A percentile compares a stretch with the other conserved stretches of the same genome.
phyloP scores from a whole-genome alignment of 2,888 invertebrate genomes.

The Agrochola macilenta region DNA sequence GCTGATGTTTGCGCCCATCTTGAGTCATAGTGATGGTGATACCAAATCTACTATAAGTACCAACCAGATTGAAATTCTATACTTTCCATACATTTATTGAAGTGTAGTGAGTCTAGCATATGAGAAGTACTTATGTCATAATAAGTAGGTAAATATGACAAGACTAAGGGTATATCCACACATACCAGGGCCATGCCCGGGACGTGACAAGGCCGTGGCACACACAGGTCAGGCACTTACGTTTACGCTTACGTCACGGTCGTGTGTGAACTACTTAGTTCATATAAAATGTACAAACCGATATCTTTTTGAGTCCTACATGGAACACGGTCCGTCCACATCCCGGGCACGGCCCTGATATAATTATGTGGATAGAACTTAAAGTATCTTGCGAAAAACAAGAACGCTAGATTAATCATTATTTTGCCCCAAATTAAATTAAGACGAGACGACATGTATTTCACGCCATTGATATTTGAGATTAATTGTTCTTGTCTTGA shows the following conservation, averaged over 20 bases:
- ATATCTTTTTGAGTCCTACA: neutral
- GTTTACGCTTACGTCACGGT: no score
- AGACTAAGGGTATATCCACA: neutral
- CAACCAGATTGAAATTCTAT: slow-evolving; percentile 16
- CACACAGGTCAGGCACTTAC: neutral
- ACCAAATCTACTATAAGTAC: slow-evolving; percentile 41
- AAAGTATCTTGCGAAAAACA: neutral
- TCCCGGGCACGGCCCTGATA: neutral
- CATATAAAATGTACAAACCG: no score
- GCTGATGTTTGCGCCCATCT: slow-evolving; percentile 10
- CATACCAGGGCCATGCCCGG: neutral
- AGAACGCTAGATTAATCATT: neutral
- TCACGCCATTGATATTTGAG: neutral
- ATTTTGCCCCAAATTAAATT: slow-evolving; percentile 28
- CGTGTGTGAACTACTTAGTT: no score
- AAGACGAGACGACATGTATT: no score
- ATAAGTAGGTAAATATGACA: neutral
- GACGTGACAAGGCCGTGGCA: neutral
- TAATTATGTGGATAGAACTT: neutral
- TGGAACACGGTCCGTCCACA: neutral
- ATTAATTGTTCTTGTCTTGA: slow-evolving; percentile 10
- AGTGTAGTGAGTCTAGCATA: slow-evolving; percentile 26
- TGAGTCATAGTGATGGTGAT: slow-evolving; percentile 36
- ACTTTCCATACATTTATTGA: slow-evolving; percentile 22
- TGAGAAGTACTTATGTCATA: neutral